A percentile compares a stretch with the other conserved stretches of the same genome.
These are phyloP conservation scores for Zosterops japonicus DNA, from an alignment of 2,113 vertebrate genomes.

Conservation along the genomic window DNA sequence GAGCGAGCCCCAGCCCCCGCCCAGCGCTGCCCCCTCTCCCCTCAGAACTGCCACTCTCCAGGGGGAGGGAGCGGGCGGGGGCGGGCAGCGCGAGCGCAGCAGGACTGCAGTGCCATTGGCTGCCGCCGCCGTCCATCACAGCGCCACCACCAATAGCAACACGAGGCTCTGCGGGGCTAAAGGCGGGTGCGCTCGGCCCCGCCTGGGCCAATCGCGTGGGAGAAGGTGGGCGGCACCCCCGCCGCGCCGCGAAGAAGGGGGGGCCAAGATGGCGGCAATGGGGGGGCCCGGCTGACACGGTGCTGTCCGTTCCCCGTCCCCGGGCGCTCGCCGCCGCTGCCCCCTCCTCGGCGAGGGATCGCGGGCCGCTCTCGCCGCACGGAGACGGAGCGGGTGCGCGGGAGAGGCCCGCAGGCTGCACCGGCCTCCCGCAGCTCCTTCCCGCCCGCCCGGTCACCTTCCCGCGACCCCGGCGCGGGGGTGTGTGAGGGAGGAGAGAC, in stretches of 20 bases:
- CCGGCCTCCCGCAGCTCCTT: background rate
- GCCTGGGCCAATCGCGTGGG: conserved; percentile 46
- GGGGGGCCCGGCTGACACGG: conserved; percentile 44
- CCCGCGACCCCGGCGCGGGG: conserved; percentile 10
- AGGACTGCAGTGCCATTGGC: background rate
- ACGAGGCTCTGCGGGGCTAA: rapidly evolving
- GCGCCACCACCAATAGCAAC: background rate
- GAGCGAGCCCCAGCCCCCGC: rapidly evolving
- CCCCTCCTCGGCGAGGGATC: background rate
- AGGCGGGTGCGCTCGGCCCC: background rate
- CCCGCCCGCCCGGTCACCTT: conserved; percentile 38
- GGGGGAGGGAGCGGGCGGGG: rapidly evolving
- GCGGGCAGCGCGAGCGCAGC: background rate
- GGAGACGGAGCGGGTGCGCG: background rate
- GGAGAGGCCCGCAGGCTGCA: background rate
- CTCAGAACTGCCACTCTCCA: background rate
- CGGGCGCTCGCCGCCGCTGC: background rate
- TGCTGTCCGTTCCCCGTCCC: background rate
- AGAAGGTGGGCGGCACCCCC: conserved; percentile 52
- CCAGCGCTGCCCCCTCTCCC: rapidly evolving
- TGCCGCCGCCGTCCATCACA: background rate
- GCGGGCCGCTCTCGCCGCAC: background rate
- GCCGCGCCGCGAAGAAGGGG: background rate
- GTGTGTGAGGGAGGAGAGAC: conserved; percentile 9
- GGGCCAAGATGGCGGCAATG: conserved; percentile 72